phyloP scores from a whole-genome alignment of 2,797 vertebrate species.

The Danio choprae region DNA sequence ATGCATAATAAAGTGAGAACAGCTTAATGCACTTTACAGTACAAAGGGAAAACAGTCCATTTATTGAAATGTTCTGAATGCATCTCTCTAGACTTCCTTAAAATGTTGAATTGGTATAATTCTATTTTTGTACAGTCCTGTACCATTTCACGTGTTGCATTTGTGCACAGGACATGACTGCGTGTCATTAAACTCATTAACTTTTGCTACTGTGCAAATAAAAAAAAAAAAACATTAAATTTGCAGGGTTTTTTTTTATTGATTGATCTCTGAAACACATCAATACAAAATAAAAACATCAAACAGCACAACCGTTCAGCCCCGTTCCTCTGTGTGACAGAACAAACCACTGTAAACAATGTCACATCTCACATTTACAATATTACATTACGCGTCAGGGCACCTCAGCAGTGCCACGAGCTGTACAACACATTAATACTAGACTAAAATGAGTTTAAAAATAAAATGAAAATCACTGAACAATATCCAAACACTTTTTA shows the following conservation, averaged over 20 bases:
- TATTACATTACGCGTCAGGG: slow-evolving; percentile 11
- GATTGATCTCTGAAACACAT: slow-evolving; percentile 67
- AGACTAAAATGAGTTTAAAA: slow-evolving; percentile 7
- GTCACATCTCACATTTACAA: slow-evolving; percentile 30
- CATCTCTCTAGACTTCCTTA: not conserved
- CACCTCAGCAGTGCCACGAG: not conserved
- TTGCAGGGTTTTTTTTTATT: slow-evolving; percentile 60
- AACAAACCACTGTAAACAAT: slow-evolving; percentile 28
- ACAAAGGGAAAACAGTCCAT: not conserved
- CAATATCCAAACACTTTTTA: slow-evolving; percentile 38
- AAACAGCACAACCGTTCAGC: slow-evolving; percentile 62
- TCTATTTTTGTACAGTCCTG: slow-evolving; percentile 31
- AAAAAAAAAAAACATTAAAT: slow-evolving; percentile 19
- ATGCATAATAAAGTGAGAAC: not conserved
- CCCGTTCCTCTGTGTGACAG: slow-evolving; percentile 23
- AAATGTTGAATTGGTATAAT: not conserved
- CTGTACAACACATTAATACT: slow-evolving; percentile 22
- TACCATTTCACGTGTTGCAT: slow-evolving; percentile 17
- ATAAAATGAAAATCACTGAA: slow-evolving; percentile 29
- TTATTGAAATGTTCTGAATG: not conserved
- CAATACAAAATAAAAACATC: slow-evolving; percentile 64
- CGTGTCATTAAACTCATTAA: slow-evolving; percentile 11
- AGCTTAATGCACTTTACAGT: slow-evolving; percentile 1
- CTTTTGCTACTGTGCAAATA: slow-evolving; percentile 14
- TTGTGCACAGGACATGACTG: not conserved